Evolutionary conservation across 1,140 invertebrate genomes (phyloP).

Genomic region (Hyposmocoma kahamanoa): DNA sequence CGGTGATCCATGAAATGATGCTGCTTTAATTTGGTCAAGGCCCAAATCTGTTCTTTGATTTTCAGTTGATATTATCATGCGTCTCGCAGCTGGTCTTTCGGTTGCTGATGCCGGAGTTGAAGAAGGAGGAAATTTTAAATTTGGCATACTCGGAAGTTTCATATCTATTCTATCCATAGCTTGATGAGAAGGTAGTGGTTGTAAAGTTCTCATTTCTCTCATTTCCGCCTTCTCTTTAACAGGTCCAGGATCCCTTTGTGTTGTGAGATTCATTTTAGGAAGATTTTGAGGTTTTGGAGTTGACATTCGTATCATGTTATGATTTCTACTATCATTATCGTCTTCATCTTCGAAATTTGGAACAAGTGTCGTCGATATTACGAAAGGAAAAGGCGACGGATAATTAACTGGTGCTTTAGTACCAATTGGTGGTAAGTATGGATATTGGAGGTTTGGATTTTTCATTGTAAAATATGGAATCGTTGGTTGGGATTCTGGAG

Average conservation of each 20-base stretch:
- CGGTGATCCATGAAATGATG: slow-evolving; percentile 32
- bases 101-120: neutral
- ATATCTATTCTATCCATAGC: slow-evolving; percentile 40
- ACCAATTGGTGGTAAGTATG: slow-evolving; percentile 41
- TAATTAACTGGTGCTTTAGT: slow-evolving; percentile 41
- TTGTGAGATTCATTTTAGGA: slow-evolving; percentile 20
- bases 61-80: slow-evolving; percentile 47
- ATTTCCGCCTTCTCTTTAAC: slow-evolving; percentile 32
- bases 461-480: slow-evolving; percentile 51
- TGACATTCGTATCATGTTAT: slow-evolving; percentile 17
- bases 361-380: slow-evolving; percentile 36
- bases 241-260: slow-evolving; percentile 21
- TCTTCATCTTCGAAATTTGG: slow-evolving; percentile 24
- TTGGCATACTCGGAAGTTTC: slow-evolving; percentile 18
- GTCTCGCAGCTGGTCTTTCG: slow-evolving; percentile 31
- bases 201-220: slow-evolving; percentile 26
- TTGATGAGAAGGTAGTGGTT: slow-evolving; percentile 28
- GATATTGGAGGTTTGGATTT: slow-evolving; percentile 40
- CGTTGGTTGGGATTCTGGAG: slow-evolving; percentile 49
- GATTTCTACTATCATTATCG: slow-evolving; percentile 32
- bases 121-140: neutral
- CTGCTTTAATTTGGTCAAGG: slow-evolving; percentile 39
- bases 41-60: slow-evolving; percentile 32
- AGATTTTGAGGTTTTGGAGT: slow-evolving; percentile 13
- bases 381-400: slow-evolving; percentile 41